phyloP scores from a whole-genome alignment of 2,888 invertebrate species.

The Dolomedes plantarius region DNA sequence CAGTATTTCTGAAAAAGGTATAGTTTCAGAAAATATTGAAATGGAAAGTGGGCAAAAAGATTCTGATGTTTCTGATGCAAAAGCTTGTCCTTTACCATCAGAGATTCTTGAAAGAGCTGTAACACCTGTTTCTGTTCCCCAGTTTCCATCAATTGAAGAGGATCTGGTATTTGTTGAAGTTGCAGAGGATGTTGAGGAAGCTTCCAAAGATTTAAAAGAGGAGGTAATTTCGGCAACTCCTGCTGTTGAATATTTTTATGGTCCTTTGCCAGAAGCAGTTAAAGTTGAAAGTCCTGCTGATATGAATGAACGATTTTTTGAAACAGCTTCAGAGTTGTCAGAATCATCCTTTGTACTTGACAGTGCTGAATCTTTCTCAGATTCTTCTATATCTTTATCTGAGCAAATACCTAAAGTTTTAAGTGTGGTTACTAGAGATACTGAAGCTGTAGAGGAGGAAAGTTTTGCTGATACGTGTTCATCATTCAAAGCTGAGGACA shows the following conservation, averaged over 20 bases:
- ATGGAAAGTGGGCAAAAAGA: background rate
- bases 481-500: constrained; percentile 11
- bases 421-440: background rate
- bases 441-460: background rate
- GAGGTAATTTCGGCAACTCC: constrained; percentile 6
- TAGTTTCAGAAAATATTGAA: background rate
- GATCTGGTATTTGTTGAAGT: constrained; percentile 54
- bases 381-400: background rate
- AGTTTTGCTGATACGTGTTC: constrained; percentile 23
- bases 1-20: background rate
- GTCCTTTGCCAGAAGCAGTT: constrained; percentile 42
- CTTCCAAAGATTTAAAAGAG: background rate
- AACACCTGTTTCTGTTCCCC: constrained; percentile 46
- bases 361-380: background rate
- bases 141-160: constrained; percentile 34
- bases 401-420: background rate
- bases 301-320: constrained; percentile 40
- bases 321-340: constrained; percentile 17
- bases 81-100: background rate
- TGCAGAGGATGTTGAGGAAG: constrained; percentile 10
- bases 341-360: background rate
- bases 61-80: background rate
- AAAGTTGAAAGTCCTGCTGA: constrained; percentile 1
- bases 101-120: constrained; percentile 47
- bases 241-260: constrained; percentile 68